Base-by-base conservation (phyloP, 2,888 invertebrate genomes). In the Apoderus coryli region DNA sequence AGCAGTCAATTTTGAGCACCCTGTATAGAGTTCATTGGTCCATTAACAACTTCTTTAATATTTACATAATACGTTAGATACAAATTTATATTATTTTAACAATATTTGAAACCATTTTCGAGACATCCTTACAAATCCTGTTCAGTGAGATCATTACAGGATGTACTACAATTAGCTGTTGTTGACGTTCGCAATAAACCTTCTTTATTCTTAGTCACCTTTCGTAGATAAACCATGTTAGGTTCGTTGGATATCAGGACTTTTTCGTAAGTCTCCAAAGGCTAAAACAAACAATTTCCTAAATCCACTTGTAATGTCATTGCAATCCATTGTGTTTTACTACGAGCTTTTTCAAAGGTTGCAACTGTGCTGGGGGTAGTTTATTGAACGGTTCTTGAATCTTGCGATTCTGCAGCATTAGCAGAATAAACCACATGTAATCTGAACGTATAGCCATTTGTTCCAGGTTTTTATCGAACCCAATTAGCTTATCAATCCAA, bases 371-470 rank as follows among this genome's bases (percentile, higher is more conserved):
- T 6, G 46, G 46, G 11, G 60, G 59, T 4, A 44, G 22, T 37
- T 40, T 44, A 22, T 48, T 52, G 34, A 60, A 60, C 1, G 58
- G 57, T 16, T 50, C 46, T 7, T 50, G 48, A 4, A 60, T 41
- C 33, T 46, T 49, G 32, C 54, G 58, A 26, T 47, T 53, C 43
- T 59, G 57, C 36, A 60, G 38, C 39, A 59, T 56, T 4, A 59
- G 42, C n/a, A 60, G 44, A 27, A 60, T 44, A 35, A 59, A 54
- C 58, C 59, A 57, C 51, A 57, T 57, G 35, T 60, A 61, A 26
- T 59, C 58, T 38, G 58, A 59, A 33, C 59, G 41, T n/a, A 49
- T 48, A 3, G 40, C 43, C 40, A 58, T 45, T 33, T 52, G 45
- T 19, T 54, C 52, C 3, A 45, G 36, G 6, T 39, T 46, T 10